Evolutionary conservation across 53 echinoderm and acorn worm species (phyloP).

Genomic region (Mesocentrotus franciscanus): DNA sequence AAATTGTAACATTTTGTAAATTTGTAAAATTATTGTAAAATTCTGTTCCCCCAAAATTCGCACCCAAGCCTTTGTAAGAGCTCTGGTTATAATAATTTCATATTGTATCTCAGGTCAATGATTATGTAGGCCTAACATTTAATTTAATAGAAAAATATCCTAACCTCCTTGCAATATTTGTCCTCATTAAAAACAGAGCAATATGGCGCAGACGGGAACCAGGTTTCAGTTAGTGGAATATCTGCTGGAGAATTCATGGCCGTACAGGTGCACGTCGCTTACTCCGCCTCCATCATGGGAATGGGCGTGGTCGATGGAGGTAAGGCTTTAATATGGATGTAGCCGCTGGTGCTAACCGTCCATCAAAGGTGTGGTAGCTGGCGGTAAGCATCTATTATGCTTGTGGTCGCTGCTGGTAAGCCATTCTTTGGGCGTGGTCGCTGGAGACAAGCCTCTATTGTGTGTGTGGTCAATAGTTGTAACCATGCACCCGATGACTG

Average conservation of each 20-base stretch:
- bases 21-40: no score
- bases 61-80: no score
- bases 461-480: background rate
- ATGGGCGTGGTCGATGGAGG: slow-evolving; percentile 93
- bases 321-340: slow-evolving; percentile 47
- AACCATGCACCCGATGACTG: no score
- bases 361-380: slow-evolving; percentile 57
- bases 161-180: no score
- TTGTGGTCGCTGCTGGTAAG: slow-evolving; percentile 86
- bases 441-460: background rate
- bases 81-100: no score
- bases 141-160: no score
- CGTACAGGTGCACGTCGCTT: slow-evolving; percentile 87
- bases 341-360: slow-evolving; percentile 25
- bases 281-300: slow-evolving; percentile 89
- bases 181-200: slow-evolving; percentile 10
- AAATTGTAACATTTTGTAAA: no score
- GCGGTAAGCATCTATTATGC: background rate
- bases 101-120: no score
- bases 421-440: background rate
- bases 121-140: no score
- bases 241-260: slow-evolving; percentile 93
- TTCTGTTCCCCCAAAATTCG: no score
- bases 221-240: slow-evolving; percentile 88
- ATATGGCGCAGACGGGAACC: slow-evolving; percentile 76